Base-by-base conservation (phyloP, 92 coral and sea anemone genomes). In the Ricordea florida region DNA sequence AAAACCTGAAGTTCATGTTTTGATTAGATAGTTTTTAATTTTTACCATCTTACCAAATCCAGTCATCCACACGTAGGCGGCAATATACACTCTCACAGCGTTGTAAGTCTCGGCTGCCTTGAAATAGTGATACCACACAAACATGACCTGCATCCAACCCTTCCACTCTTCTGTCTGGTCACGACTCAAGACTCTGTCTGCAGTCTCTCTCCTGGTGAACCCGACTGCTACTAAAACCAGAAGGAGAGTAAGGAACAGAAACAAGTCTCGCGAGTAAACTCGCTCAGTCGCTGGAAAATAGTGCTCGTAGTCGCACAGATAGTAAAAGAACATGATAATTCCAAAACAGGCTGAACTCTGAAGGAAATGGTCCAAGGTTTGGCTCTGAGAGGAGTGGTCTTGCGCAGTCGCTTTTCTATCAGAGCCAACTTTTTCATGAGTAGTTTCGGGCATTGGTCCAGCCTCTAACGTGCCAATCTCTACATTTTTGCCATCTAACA, bases 111-210 rank as follows among this genome's bases (percentile, higher is more conserved):
- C 97, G 6, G 65, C 71, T 26, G 97, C 97, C 35, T 80, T 84
- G 70, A 90, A 90, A 63, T 90, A 90, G 72, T 90, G 97, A 74
- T 90, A 90, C 97, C 97, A 90, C 17, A 90, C 92, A 27, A 90
- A 90, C 87, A 90, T 36, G 22, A 90, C 97, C 43, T 90, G 97
- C 97, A 90, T 90, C 74, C 84, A 69, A 18, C 97, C 97, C 53
- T 91, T 91, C 97, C 97, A 91, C 51, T 91, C 97, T 25, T 91
- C 97, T 8, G 97, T 91, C 87, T 91, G 97, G 36, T 91, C 92
- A 2, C 97, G 80, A 53, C 57, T 83, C 70, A 91, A 52, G 26
- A 91, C 28, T 51, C 73, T 91, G 62, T 67, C 90, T 37, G 85
- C 38, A 33, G 82, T 72, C 43, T 72, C 82, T 32, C 66, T 86